Evolutionary conservation across 2,888 invertebrate genomes (phyloP).

Genomic region (Myopa tessellatipennis): DNA sequence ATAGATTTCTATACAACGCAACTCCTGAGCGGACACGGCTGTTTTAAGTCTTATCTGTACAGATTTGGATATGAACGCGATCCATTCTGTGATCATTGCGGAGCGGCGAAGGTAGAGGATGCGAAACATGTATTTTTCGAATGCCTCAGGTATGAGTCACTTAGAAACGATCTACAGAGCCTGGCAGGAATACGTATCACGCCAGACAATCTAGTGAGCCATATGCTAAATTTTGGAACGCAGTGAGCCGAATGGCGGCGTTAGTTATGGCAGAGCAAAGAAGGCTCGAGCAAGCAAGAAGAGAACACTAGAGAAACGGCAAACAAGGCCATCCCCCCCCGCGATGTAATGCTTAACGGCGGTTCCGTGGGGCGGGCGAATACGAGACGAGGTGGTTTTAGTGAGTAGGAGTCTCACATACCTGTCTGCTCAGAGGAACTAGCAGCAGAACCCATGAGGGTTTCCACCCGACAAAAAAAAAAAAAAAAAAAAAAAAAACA

Average conservation of each 20-base stretch:
- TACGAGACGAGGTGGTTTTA: background rate
- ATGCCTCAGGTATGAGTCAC: no score
- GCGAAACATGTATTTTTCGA: no score
- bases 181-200: no score
- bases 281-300: background rate
- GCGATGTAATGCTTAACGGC: background rate
- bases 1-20: background rate
- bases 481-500: no score
- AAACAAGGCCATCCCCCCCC: background rate
- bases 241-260: background rate
- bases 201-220: no score
- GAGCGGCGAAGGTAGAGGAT: no score
- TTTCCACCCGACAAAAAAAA: no score
- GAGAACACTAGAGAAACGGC: background rate
- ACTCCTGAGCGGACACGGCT: background rate
- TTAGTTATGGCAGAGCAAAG: background rate
- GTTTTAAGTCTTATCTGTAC: background rate
- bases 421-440: no score
- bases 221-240: background rate
- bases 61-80: background rate
- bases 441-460: no score
- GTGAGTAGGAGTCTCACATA: constrained; percentile 1
- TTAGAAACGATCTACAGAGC: no score
- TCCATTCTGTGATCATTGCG: background rate
- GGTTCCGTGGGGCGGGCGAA: background rate